Percentiles rank a stretch among this genome's conserved stretches.
Conservation (phyloP, 2,888 invertebrate genomes). For the Graphium colonna region DNA sequence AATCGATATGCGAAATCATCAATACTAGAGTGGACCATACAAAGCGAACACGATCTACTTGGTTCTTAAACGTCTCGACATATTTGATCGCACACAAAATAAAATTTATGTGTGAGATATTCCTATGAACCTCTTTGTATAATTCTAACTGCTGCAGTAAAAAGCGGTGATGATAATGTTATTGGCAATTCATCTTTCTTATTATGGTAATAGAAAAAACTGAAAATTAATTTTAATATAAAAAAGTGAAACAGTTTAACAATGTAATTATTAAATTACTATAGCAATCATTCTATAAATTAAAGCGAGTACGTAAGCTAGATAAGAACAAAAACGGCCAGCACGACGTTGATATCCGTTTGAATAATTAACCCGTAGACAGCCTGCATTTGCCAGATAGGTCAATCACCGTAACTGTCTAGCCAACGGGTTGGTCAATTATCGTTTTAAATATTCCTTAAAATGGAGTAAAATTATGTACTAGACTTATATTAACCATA, state of each 20-base stretch:
- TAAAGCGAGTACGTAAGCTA: background rate
- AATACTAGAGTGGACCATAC: background rate
- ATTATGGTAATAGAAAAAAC: too few species aligned
- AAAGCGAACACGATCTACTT: too few species aligned
- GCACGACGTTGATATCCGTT: conserved; percentile 6
- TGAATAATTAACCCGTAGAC: conserved; percentile 12
- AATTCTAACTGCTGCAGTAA: too few species aligned
- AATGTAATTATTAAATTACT: background rate
- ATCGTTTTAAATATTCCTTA: background rate
- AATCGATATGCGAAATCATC: background rate
- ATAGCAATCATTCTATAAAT: background rate
- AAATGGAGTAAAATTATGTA: background rate
- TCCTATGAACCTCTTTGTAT: background rate
- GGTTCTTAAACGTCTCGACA: too few species aligned
- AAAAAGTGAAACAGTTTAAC: too few species aligned
- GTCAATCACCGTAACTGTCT: conserved; percentile 17
- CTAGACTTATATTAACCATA: too few species aligned
- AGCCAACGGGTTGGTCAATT: conserved; percentile 3
- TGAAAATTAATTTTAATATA: too few species aligned
- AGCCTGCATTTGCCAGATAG: conserved; percentile 12
- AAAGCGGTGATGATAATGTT: too few species aligned
- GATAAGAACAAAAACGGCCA: background rate
- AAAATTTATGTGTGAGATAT: too few species aligned
- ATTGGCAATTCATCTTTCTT: too few species aligned
- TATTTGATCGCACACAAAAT: too few species aligned